Conservation (phyloP, 1,140 invertebrate genomes). For the Lepidurus packardi region DNA sequence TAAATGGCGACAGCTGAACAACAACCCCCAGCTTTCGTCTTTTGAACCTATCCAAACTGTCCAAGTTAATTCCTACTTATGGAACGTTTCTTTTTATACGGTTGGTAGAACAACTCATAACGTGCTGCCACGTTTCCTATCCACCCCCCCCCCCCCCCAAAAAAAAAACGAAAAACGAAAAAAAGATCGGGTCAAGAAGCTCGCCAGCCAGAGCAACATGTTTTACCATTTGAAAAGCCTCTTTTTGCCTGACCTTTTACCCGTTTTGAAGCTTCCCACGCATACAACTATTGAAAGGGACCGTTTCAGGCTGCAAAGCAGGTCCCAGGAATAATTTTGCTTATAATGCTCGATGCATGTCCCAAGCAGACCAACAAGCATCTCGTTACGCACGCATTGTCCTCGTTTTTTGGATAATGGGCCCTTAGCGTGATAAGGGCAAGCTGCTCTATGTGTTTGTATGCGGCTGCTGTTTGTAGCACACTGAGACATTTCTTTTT, state of each 20-base stretch:
- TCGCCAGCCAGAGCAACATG: neutral
- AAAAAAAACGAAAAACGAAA: neutral
- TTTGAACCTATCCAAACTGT: slow-evolving; percentile 7
- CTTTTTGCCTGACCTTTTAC: neutral
- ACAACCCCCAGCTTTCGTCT: neutral
- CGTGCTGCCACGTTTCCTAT: neutral
- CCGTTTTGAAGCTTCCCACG: neutral
- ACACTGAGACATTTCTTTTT: too few species aligned
- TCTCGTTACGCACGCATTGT: slow-evolving; percentile 18
- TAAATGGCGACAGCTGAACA: slow-evolving; percentile 21
- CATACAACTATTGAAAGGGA: neutral
- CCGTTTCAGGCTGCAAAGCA: neutral
- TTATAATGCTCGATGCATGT: neutral
- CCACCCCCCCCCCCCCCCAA: neutral
- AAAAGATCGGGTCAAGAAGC: neutral
- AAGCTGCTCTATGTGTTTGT: neutral
- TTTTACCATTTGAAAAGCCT: neutral
- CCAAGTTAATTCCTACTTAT: slow-evolving; percentile 15
- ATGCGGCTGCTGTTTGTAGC: too few species aligned
- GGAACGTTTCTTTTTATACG: neutral
- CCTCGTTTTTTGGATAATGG: slow-evolving; percentile 7
- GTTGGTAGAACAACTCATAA: neutral
- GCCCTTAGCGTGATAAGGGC: slow-evolving; percentile 12
- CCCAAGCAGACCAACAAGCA: neutral
- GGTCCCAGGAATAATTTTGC: neutral